Evolutionary conservation across 2,113 vertebrate genomes (phyloP).

Genomic region (Cyanocitta stelleri): DNA sequence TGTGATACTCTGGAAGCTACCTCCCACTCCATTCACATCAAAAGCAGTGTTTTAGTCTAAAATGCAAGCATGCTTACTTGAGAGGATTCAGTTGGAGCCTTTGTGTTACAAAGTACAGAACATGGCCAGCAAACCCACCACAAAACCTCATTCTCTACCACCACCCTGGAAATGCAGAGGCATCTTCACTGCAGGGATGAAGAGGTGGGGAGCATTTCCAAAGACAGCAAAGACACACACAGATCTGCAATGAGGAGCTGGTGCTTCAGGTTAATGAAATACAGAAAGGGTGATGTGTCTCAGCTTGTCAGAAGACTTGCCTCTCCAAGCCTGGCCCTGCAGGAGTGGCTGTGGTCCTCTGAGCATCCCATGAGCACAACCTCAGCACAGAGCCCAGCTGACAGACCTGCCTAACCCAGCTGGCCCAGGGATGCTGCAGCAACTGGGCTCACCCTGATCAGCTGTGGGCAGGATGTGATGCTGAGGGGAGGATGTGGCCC

Average conservation of each 20-base stretch:
- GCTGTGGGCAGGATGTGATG: not conserved
- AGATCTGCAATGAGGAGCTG: not conserved
- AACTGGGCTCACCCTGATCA: not conserved
- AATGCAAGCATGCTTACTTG: not conserved
- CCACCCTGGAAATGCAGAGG: not conserved
- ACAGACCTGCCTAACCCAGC: not conserved
- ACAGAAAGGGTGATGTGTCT: not conserved
- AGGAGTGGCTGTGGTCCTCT: fast-evolving
- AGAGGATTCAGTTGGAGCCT: not conserved
- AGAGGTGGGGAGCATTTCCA: not conserved
- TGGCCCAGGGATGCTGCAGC: not conserved
- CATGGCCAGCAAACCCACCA: not conserved
- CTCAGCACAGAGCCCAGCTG: not conserved
- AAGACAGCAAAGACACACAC: not conserved
- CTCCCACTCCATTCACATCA: not conserved
- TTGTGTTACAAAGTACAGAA: not conserved
- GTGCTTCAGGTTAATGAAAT: not conserved
- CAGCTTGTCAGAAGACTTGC: not conserved
- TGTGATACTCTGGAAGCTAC: not conserved
- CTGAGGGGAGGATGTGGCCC: not conserved
- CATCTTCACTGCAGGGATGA: not conserved
- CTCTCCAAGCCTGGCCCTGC: not conserved
- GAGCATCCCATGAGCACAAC: not conserved
- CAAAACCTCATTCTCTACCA: not conserved
- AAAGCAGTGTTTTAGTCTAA: not conserved